Evolutionary conservation across 2,888 invertebrate species (phyloP).

Genomic region (Brachynemurus nebulosus): DNA sequence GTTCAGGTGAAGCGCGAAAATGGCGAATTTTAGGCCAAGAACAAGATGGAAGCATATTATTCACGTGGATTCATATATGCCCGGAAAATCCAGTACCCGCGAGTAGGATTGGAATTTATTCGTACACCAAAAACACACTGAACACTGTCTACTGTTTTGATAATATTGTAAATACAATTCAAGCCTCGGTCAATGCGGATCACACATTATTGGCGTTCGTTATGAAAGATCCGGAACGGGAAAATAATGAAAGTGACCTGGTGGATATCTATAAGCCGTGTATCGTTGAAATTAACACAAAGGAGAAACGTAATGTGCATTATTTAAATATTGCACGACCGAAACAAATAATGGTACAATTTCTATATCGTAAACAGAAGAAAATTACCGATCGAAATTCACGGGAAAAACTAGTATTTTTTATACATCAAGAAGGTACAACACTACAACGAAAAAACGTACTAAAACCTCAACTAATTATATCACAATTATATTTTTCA

Average conservation of each 20-base stretch:
- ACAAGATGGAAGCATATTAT: slow-evolving; percentile 56
- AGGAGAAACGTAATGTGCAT: slow-evolving; percentile 27
- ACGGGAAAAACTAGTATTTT: slow-evolving; percentile 52
- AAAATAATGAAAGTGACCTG: slow-evolving; percentile 17
- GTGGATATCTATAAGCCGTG: slow-evolving; percentile 44
- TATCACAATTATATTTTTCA: slow-evolving; percentile 10
- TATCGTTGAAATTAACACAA: slow-evolving; percentile 42
- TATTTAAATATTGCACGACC: slow-evolving; percentile 40
- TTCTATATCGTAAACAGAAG: slow-evolving; percentile 47
- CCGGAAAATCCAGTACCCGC: slow-evolving; percentile 18
- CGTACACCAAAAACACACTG: slow-evolving; percentile 43
- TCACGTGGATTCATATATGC: slow-evolving; percentile 43
- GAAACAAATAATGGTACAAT: slow-evolving; percentile 68
- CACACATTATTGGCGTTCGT: slow-evolving; percentile 55
- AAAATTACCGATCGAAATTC: slow-evolving; percentile 28
- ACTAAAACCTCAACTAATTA: no score
- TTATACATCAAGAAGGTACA: slow-evolving; percentile 69
- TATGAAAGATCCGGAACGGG: slow-evolving; percentile 36
- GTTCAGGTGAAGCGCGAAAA: slow-evolving; percentile 55
- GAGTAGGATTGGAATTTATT: slow-evolving; percentile 45
- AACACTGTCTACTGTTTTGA: slow-evolving; percentile 47
- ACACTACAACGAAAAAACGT: no score
- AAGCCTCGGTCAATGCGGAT: slow-evolving; percentile 62
- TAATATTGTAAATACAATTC: slow-evolving; percentile 52
- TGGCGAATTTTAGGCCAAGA: slow-evolving; percentile 74